These are phyloP conservation scores for Ornithoptera priamus DNA, from an alignment of 2,888 invertebrate genomes.

Conservation along the genomic window DNA sequence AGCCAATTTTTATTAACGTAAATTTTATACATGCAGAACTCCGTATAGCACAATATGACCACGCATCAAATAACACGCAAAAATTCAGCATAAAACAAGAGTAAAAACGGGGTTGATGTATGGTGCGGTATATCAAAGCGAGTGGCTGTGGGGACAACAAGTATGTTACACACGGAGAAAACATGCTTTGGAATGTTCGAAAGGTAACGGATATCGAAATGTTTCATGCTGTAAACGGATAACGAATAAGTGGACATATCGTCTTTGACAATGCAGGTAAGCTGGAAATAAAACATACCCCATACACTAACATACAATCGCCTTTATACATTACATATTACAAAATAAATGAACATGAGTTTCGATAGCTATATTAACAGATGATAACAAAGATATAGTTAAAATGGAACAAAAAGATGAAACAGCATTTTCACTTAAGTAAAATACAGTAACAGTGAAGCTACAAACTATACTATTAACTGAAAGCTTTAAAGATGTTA, in stretches of 20 bases:
- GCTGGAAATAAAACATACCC: constrained; percentile 49
- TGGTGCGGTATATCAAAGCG: constrained; percentile 49
- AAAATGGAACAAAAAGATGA: too few species aligned
- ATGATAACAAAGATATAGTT: too few species aligned
- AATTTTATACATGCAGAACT: constrained; percentile 33
- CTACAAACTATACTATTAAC: too few species aligned
- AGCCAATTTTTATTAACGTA: constrained; percentile 34
- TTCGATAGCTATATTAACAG: too few species aligned
- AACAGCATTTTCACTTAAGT: too few species aligned
- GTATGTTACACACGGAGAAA: constrained; percentile 56
- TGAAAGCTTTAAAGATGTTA: too few species aligned
- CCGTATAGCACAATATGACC: constrained; percentile 37
- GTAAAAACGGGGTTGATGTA: background rate
- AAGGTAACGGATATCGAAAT: constrained; percentile 34
- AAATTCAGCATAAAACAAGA: constrained; percentile 38
- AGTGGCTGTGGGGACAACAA: constrained; percentile 54
- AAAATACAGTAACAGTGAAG: too few species aligned
- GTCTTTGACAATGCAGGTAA: constrained; percentile 43
- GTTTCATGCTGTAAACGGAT: constrained; percentile 49
- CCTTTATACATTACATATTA: constrained; percentile 16
- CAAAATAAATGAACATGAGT: too few species aligned
- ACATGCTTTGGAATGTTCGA: constrained; percentile 59
- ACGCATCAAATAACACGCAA: constrained; percentile 46
- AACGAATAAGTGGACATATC: constrained; percentile 34
- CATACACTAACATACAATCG: constrained; percentile 47